Percentiles rank a stretch among this genome's conserved stretches.
These are phyloP conservation scores for Cheilosia vernalis DNA, from an alignment of 2,888 invertebrate genomes.

Conservation along the genomic window DNA sequence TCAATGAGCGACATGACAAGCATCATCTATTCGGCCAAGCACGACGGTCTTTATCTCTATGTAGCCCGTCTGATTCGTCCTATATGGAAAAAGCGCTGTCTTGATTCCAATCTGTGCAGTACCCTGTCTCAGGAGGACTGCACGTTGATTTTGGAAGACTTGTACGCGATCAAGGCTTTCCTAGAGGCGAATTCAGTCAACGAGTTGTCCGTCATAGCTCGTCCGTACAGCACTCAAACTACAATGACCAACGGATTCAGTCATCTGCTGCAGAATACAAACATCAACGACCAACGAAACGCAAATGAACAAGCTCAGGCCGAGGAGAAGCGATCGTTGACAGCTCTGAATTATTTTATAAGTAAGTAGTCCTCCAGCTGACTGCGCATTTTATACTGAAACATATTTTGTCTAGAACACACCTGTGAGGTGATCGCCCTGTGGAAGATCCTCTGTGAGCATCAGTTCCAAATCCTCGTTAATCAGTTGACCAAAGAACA, in stretches of 20 bases:
- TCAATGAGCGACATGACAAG: slow-evolving; percentile 77
- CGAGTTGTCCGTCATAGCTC: slow-evolving; percentile 80
- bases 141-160: slow-evolving; percentile 88
- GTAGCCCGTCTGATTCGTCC: slow-evolving; percentile 94
- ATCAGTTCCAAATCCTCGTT: slow-evolving; percentile 93
- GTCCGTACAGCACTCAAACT: slow-evolving; percentile 77
- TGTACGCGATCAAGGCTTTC: slow-evolving; percentile 90
- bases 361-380: slow-evolving; percentile 81
- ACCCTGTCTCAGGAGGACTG: slow-evolving; percentile 89
- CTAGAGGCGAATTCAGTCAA: slow-evolving; percentile 87
- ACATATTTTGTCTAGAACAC: slow-evolving; percentile 84
- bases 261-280: slow-evolving; percentile 76
- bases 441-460: slow-evolving; percentile 96
- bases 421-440: slow-evolving; percentile 95
- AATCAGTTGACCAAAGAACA: slow-evolving; percentile 88
- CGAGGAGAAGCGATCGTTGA: slow-evolving; percentile 90
- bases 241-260: slow-evolving; percentile 78
- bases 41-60: slow-evolving; percentile 96
- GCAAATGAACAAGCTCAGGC: slow-evolving; percentile 84
- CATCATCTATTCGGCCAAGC: slow-evolving; percentile 90
- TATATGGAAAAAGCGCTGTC: slow-evolving; percentile 93
- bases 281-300: slow-evolving; percentile 80
- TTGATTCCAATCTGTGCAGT: slow-evolving; percentile 88
- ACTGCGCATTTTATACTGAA: neutral
- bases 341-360: slow-evolving; percentile 89